A percentile compares a stretch with the other conserved stretches of the same genome.
Conservation (phyloP, 2,888 invertebrate species). For the Calephelis perditalis region DNA sequence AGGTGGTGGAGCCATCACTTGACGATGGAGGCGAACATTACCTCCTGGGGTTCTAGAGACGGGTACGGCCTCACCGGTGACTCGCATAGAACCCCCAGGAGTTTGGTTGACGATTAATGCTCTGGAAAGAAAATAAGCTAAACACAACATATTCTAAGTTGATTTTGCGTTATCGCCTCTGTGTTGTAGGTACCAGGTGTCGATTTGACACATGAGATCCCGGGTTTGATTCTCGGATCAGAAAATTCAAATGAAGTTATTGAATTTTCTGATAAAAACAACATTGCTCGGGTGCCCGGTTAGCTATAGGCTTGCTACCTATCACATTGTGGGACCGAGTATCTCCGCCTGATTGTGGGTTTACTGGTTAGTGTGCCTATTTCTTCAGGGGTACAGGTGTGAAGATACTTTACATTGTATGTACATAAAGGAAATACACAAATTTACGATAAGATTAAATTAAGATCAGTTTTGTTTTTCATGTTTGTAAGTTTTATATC, state of each 20-base stretch:
- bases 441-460: slow-evolving; percentile 5
- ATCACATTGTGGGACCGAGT: too few species aligned
- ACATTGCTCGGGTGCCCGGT: neutral
- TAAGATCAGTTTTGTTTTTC: slow-evolving; percentile 6
- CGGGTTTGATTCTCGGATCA: neutral
- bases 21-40: neutral
- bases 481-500: neutral
- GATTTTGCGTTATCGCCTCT: neutral
- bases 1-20: neutral
- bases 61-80: slow-evolving; percentile 1
- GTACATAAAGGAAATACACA: slow-evolving; percentile 5
- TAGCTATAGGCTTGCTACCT: neutral
- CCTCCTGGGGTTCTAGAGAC: neutral
- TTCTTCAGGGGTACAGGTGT: neutral
- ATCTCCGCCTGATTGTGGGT: too few species aligned
- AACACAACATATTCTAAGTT: neutral
- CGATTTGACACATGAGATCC: too few species aligned
- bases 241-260: neutral
- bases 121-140: slow-evolving; percentile 8
- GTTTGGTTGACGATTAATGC: neutral
- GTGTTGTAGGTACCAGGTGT: neutral
- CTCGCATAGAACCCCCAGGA: slow-evolving; percentile 1
- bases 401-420: neutral
- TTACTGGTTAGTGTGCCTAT: neutral
- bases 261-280: neutral